Percentiles rank a stretch among this genome's conserved stretches.
Conservation (phyloP, 2,888 invertebrate genomes). For the Carabus problematicus region DNA sequence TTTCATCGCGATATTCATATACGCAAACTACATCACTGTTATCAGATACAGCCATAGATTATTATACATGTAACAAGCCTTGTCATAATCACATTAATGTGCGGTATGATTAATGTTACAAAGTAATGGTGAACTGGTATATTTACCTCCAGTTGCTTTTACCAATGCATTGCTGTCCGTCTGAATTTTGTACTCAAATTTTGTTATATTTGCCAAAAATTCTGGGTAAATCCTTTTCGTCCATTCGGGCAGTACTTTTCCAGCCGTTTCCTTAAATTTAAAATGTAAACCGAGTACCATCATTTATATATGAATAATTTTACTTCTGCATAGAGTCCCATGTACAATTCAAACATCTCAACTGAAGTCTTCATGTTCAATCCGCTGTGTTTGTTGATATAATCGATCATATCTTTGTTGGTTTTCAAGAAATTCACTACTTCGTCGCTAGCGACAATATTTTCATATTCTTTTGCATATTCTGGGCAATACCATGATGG, state of each 20-base stretch:
- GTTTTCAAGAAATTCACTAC: conserved; percentile 14
- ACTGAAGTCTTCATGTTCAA: conserved; percentile 1
- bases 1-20: too few species aligned
- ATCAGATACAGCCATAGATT: not conserved
- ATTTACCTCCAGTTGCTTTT: not conserved
- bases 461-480: conserved; percentile 21
- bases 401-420: conserved; percentile 24
- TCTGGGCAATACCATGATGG: conserved; percentile 16
- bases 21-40: not conserved
- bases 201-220: not conserved
- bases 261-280: not conserved
- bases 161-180: not conserved
- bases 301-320: not conserved
- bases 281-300: not conserved
- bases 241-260: conserved; percentile 4
- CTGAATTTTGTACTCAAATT: conserved; percentile 2
- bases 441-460: not conserved
- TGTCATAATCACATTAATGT: not conserved
- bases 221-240: conserved; percentile 6
- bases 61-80: not conserved
- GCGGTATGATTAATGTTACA: too few species aligned
- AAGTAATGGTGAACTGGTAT: too few species aligned
- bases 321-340: conserved; percentile 29
- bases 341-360: conserved; percentile 20
- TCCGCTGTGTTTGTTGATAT: conserved; percentile 23